These are phyloP conservation scores for Syrrhaptes paradoxus DNA, from an alignment of 2,113 vertebrate genomes.

Conservation along the genomic window DNA sequence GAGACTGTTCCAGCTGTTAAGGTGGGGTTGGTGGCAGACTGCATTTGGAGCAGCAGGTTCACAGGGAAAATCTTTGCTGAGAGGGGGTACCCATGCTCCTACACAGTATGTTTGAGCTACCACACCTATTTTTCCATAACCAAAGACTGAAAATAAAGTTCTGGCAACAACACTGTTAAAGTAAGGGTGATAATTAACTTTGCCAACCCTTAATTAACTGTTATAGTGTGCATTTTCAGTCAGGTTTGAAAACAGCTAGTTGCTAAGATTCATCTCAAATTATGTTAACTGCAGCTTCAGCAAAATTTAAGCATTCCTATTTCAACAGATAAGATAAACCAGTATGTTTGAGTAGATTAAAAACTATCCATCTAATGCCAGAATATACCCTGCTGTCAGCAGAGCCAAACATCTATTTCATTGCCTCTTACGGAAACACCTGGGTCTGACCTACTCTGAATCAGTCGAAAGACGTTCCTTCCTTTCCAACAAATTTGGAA, in stretches of 20 bases:
- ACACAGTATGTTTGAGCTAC: background rate
- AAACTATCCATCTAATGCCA: background rate
- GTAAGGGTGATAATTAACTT: slow-evolving; percentile 2
- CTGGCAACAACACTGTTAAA: background rate
- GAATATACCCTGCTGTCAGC: background rate
- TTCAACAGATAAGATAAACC: background rate
- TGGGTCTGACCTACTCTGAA: background rate
- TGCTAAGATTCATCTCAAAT: slow-evolving; percentile 25
- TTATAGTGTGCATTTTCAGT: background rate
- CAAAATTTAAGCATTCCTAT: background rate
- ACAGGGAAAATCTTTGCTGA: background rate
- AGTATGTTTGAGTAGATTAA: background rate
- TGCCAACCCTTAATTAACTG: slow-evolving; percentile 3
- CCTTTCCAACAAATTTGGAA: background rate
- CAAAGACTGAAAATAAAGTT: background rate
- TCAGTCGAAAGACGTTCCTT: background rate
- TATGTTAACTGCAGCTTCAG: background rate
- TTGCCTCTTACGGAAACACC: background rate
- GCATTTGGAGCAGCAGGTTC: background rate
- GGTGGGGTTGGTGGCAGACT: too few species aligned
- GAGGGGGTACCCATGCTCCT: background rate
- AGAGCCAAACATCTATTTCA: background rate
- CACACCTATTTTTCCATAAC: background rate
- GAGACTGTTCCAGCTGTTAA: background rate
- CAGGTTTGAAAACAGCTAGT: background rate